Base-by-base conservation (phyloP, 2,797 vertebrate species). In the Clangula hyemalis region DNA sequence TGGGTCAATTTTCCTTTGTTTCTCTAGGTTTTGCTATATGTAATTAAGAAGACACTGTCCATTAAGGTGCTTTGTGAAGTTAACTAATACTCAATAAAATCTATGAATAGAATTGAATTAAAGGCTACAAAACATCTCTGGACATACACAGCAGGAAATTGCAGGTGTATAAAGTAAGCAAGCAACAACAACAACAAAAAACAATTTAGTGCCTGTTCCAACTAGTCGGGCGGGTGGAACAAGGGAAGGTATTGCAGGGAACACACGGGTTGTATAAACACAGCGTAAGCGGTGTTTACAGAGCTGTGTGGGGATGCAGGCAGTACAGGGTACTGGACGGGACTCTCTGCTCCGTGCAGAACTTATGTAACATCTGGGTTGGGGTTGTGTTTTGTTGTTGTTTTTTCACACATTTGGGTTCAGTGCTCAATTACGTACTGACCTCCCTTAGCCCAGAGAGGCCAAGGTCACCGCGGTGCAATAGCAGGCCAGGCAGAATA, bases 21-120 rank as follows among this genome's bases (percentile, higher is more conserved):
- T 93, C 85, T 61, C 5, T 41, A 93, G 56, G 64, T 53, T 91
- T 85, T 92, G 65, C 69, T 78, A 39, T 24, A 69, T 77, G 25
- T 79, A 87, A 93, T 96, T 96, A 92, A 87, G 79, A 69, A 74
- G 39, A 77, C 38, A 6, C 32, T 51, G 25, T 45, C 66, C 54
- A 78, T 89, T 91, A 85, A 65, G 8, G 21, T 75, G 81, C 72
- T 87, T 93, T 72, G 71, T 49, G 49, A 79, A 87, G 57, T 75
- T 85, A 95, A 75, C 85, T 87, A 80, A 92, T 71, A 49, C 72
- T 66, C 72, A 88, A 62, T 95, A 85, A 94, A 92, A 87, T 65
- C 78, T 43, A 83, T 85, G 87, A 93, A 95, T 95, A 95, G 89
- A 83, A 58, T 73, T 92, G 90, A 94, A 94, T 88, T 86, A 95